Evolutionary conservation across 2,797 vertebrate species (phyloP), one percentile per base, ranked within the genome.

Genomic region (Bovichtus variegatus): DNA sequence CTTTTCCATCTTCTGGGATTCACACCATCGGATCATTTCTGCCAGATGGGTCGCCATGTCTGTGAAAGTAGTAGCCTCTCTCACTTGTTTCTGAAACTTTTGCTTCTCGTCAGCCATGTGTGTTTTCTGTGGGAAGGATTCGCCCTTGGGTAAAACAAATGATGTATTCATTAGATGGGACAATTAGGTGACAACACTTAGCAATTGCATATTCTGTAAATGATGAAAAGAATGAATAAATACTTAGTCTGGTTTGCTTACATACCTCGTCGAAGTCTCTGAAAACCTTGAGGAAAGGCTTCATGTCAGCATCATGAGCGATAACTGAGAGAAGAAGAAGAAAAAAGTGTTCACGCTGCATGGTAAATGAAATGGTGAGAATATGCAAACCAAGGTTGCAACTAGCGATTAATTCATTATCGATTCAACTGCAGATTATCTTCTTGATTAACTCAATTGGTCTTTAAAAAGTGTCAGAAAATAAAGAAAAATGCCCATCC

Each of bases 1-100:
- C 60, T 78, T 88, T 5, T 36, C 23, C 75, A 87, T 79, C 70
- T 68, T 90, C 50, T 80, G 82, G 6, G 82, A 82, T 67, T 62
- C 74, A 77, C 92, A 95, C 93, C 94, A 94, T 0, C 10, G 8
- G 38, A 94, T 88, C 63, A 92, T 88, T 70, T 93, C 76, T 34
- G 92, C 76, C 0, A 96, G 76, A 29, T 27, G 74, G 2, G 47
- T 36, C 1, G 55, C 50, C 91, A 94, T 40, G 31, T 90, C 83
- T 15, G 53, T 50, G 72, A 95, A 93, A 0, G 89, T 85, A 2
- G 80, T 6, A 0, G 85, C 88, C 11, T 73, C 72, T 59, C 21
- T 67, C 16, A 93, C 9, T 46, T 31, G 80, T 50, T 81, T 87
- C 51, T 77, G 63, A 29, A 94, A 93, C 27, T 19, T 78, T 16